phyloP scores from a whole-genome alignment of 2,888 invertebrate genomes.

The Zelleria hepariella region DNA sequence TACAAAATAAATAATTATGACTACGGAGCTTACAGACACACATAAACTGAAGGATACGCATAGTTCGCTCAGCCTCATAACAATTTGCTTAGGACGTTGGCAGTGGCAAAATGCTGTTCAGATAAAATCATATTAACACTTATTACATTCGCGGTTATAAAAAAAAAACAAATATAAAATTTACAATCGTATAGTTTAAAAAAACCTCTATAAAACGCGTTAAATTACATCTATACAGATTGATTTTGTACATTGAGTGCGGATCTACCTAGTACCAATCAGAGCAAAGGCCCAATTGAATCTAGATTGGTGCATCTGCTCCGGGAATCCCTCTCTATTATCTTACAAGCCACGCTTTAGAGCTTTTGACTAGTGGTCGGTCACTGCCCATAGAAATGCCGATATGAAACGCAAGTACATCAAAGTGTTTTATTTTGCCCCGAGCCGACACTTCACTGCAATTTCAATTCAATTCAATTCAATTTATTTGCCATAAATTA shows the following conservation, averaged over 20 bases:
- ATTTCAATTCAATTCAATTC: too few relatives aligned
- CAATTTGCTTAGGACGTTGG: conserved; percentile 30
- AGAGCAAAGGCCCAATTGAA: not conserved
- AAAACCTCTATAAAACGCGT: not conserved
- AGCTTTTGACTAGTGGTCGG: too few relatives aligned
- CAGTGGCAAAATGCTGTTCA: not conserved
- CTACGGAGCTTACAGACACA: not conserved
- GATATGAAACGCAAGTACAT: too few relatives aligned
- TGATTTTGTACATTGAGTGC: not conserved
- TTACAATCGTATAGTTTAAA: not conserved
- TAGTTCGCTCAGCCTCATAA: conserved; percentile 15
- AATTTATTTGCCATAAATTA: too few relatives aligned
- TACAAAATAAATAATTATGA: not conserved
- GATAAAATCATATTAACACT: not conserved
- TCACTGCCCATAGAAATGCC: too few relatives aligned
- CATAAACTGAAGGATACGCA: conserved; percentile 19
- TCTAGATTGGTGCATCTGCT: not conserved
- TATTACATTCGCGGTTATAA: not conserved
- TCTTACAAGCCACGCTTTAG: too few relatives aligned
- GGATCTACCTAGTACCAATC: not conserved
- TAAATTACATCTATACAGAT: not conserved
- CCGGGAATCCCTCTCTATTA: not conserved
- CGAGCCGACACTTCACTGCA: too few relatives aligned
- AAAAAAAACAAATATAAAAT: not conserved
- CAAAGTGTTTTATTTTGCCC: too few relatives aligned